These are phyloP conservation scores for Poeciliopsis retropinna DNA, from an alignment of 2,113 vertebrate genomes.

Conservation along the genomic window DNA sequence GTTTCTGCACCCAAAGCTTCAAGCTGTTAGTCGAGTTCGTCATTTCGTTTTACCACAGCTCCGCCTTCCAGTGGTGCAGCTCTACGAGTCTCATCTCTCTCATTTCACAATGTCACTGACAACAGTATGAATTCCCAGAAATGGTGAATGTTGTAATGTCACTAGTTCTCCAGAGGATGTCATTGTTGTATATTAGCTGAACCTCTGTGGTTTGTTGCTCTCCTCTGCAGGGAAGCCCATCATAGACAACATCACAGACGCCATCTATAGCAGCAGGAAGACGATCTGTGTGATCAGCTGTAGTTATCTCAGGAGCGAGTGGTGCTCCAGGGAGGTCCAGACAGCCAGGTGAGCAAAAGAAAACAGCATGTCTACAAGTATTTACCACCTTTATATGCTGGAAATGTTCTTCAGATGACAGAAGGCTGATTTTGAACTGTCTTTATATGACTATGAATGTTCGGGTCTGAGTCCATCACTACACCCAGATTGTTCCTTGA, in stretches of 20 bases:
- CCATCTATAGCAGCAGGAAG: constrained; percentile 81
- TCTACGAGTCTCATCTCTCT: not conserved
- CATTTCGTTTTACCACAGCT: not conserved
- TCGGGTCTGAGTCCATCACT: too few relatives aligned
- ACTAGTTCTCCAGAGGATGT: not conserved
- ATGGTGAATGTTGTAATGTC: not conserved
- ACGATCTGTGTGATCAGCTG: constrained; percentile 81
- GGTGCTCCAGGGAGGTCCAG: constrained; percentile 83
- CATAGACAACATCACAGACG: constrained; percentile 80
- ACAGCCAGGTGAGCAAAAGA: constrained; percentile 68
- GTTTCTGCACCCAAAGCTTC: not conserved
- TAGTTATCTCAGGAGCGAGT: constrained; percentile 77
- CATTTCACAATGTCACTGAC: not conserved
- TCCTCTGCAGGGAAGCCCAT: constrained; percentile 71
- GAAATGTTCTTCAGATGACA: too few relatives aligned
- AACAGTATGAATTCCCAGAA: not conserved
- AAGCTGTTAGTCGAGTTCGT: not conserved
- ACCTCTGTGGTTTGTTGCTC: not conserved
- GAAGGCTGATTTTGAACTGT: too few relatives aligned
- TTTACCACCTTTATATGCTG: too few relatives aligned
- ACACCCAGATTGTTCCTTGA: too few relatives aligned
- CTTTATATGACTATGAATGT: too few relatives aligned
- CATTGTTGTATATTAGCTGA: not conserved
- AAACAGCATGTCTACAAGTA: not conserved
- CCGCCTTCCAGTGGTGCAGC: too few relatives aligned